Evolutionary conservation across 2,113 vertebrate species (phyloP), one percentile per base, ranked within the genome.

Genomic region (Leuciscus idus): DNA sequence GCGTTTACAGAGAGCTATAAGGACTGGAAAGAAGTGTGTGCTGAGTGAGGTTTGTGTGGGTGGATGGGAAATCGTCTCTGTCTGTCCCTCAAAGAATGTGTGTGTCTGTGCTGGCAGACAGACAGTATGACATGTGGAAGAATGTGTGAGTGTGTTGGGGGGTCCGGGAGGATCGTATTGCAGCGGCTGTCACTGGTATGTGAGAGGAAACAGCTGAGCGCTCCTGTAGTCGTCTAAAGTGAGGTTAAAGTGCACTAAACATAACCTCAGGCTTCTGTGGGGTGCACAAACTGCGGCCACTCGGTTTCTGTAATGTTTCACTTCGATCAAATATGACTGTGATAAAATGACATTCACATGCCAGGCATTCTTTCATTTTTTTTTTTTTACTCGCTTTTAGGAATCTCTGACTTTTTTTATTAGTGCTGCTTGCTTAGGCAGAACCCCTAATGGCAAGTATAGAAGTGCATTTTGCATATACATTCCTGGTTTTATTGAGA

Each of bases 171-270:
- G 85, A 87, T 89, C 85, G 36, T 74, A 83, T 87, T 82, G 61
- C 80, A 78, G 26, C 68, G 74, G 76, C 86, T 88, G 84, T 86
- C 52, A 82, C 43, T 81, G 57, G 62, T 66, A 85, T 84, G 81
- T 57, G 70, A 66, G 70, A n/a, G 78, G 55, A 81, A 87, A 76
- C 88, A 87, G 88, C 88, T 87, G 88, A 78, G 43, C 4, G 4
- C 19, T 46, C 28, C 4, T 87, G 79, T 59, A 64, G 30, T 84
- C 64, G 10, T 26, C 70, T 64, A n/a, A 50, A 75, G 28, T 62
- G 7, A 85, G 61, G 46, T 43, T 61, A 77, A 46, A 81, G 36
- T 74, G 46, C 28, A 48, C 86, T 75, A 66, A 66, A 26, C 33
- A 7, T 55, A 13, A 68, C 66, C 73, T 33, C 21, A 36, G n/a